phyloP scores from a whole-genome alignment of 2,797 vertebrate genomes.

The Setipinna tenuifilis region DNA sequence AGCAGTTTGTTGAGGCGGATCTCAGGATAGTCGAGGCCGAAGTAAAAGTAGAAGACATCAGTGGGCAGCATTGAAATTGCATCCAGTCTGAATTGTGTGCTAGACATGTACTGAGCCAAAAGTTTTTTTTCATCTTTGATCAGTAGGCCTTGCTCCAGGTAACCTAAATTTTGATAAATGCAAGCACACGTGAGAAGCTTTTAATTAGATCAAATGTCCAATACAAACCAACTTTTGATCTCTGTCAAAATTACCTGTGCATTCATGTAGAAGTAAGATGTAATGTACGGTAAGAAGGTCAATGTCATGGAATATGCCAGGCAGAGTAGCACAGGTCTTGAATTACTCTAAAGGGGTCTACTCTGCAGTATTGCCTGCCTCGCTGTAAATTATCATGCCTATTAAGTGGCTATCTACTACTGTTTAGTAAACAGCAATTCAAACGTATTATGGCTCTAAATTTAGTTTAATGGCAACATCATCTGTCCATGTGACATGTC shows the following conservation, averaged over 20 bases:
- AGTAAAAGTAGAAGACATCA: conserved; percentile 83
- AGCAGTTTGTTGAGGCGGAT: conserved; percentile 92
- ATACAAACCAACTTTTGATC: background rate
- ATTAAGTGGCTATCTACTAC: no score
- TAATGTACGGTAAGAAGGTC: no score
- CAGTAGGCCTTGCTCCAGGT: conserved; percentile 92
- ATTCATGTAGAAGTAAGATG: background rate
- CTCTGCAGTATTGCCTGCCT: no score
- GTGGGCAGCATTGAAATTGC: conserved; percentile 89
- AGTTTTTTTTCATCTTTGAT: conserved; percentile 87
- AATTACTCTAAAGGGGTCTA: no score
- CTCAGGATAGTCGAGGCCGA: conserved; percentile 93
- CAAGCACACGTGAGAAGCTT: background rate
- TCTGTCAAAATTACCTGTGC: background rate
- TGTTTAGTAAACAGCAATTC: no score
- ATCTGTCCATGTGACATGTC: no score
- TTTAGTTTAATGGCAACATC: no score
- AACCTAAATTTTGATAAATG: conserved; percentile 73
- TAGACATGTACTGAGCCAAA: conserved; percentile 77
- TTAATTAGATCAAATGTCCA: background rate
- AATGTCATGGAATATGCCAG: no score
- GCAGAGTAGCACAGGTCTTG: no score
- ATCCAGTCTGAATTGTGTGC: conserved; percentile 88
- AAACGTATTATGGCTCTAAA: no score
- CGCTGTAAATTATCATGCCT: no score